Base-by-base conservation (phyloP, 2,113 vertebrate genomes). In the Dipodomys ordii region DNA sequence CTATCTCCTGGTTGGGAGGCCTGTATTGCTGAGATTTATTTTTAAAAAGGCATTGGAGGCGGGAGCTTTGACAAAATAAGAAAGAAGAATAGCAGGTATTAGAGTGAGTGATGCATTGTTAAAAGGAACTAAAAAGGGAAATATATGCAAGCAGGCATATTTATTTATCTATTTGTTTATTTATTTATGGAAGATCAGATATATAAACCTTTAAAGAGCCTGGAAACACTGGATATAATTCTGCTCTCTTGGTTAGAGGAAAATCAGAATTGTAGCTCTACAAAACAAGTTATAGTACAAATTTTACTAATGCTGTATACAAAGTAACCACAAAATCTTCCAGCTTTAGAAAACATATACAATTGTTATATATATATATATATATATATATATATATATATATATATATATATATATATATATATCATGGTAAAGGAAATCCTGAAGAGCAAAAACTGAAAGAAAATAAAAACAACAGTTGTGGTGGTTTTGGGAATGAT, bases 281-380 rank as follows among this genome's bases (percentile, higher is more conserved):
- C 27, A 67, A 80, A 88, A 82, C 71, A 76, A 94, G 27, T 49
- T 76, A 68, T 8, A 82, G 32, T 87, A 80, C 73, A 83, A 9
- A 88, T 91, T 78, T 67, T 35, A 85, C 32, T 18, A 72, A 57
- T 46, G 53, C 25, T 10, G 2, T n/a, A 6, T 25, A 60, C 35
- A 20, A 84, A 77, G 80, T 53, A 78, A 25, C 3, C 25, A 80
- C 19, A 80, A 44, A 88, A 64, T 30, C n/a, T 57, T 83, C 53
- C 53, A 57, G 53, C 12, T 28, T 23, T 73, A 11, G 90, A 27
- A 68, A 67, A 46, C 28, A 65, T 65, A 35, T 4, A 57, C 53
- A 57, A 57, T 13, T 27, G 73, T 73, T 95, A 86, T 69, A 64
- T 10, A 62, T 10, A 86, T 39, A 5, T 39, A 39, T 39, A 39